A percentile compares a stretch with the other conserved stretches of the same genome.
These are phyloP conservation scores for Lasioglossum vierecki DNA, from an alignment of 2,888 invertebrate genomes.

Conservation along the genomic window DNA sequence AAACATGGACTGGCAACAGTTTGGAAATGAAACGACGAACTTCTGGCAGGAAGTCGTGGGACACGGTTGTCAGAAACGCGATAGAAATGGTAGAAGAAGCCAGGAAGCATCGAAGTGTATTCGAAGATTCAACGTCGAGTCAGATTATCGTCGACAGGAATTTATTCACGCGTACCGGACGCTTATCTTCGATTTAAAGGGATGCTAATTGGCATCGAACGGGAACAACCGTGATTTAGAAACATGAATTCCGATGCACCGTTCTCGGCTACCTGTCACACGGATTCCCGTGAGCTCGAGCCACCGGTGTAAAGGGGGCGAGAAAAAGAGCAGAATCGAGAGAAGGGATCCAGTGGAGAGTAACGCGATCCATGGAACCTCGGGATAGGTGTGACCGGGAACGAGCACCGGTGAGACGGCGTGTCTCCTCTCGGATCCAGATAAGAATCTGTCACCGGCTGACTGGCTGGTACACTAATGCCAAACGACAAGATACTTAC, in stretches of 20 bases:
- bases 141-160: background rate
- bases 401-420: conserved; percentile 77
- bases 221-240: conserved; percentile 3
- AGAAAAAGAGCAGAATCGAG: conserved; percentile 42
- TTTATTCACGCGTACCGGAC: background rate
- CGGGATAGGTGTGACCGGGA: conserved; percentile 72
- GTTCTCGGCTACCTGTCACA: conserved; percentile 12
- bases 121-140: background rate
- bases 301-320: background rate
- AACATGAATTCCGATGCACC: background rate
- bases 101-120: background rate
- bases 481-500: conserved; percentile 79
- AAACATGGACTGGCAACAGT: no score
- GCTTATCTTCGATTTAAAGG: conserved; percentile 3
- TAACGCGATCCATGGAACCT: conserved; percentile 54
- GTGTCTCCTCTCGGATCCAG: conserved; percentile 77
- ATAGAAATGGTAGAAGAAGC: background rate
- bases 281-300: background rate
- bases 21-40: background rate
- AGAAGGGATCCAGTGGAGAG: conserved; percentile 8
- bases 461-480: conserved; percentile 74
- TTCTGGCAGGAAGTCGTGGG: background rate
- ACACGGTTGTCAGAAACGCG: background rate
- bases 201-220: conserved; percentile 1
- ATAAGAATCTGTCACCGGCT: conserved; percentile 80